Evolutionary conservation across 2,888 invertebrate species (phyloP).

Genomic region (Eupithecia centaureata): DNA sequence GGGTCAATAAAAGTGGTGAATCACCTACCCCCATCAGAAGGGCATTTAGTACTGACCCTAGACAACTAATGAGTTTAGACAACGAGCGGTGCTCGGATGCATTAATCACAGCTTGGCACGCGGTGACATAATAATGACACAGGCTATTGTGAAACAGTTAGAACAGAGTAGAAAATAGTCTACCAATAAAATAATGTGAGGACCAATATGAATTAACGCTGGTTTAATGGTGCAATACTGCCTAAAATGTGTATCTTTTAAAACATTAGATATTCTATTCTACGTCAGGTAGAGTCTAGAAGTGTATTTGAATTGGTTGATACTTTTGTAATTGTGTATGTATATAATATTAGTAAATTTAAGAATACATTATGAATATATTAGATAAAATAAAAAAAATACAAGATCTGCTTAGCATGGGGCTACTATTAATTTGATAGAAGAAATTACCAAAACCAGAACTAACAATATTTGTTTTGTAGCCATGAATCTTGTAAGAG

Average conservation of each 20-base stretch:
- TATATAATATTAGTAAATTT: background rate
- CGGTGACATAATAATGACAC: constrained; percentile 69
- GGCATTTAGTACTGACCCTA: constrained; percentile 1
- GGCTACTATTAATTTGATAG: background rate
- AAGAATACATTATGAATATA: no score
- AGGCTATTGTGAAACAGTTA: constrained; percentile 13
- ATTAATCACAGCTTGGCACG: constrained; percentile 71
- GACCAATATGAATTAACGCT: no score
- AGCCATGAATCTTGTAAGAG: background rate
- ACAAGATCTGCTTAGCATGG: no score
- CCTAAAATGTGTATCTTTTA: no score
- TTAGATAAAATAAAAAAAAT: background rate
- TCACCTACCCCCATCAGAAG: constrained; percentile 1
- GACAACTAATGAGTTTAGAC: constrained; percentile 64
- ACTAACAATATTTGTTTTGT: background rate
- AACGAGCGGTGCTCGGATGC: constrained; percentile 59
- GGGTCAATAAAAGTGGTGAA: background rate
- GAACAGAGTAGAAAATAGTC: constrained; percentile 1
- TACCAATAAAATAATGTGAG: no score
- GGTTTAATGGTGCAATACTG: background rate
- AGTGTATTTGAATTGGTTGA: background rate
- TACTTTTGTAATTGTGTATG: background rate
- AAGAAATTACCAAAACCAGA: background rate
- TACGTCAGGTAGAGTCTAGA: background rate
- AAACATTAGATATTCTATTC: no score